Evolutionary conservation across 2,113 vertebrate genomes (phyloP).

Genomic region (Gymnocephalus cernua): DNA sequence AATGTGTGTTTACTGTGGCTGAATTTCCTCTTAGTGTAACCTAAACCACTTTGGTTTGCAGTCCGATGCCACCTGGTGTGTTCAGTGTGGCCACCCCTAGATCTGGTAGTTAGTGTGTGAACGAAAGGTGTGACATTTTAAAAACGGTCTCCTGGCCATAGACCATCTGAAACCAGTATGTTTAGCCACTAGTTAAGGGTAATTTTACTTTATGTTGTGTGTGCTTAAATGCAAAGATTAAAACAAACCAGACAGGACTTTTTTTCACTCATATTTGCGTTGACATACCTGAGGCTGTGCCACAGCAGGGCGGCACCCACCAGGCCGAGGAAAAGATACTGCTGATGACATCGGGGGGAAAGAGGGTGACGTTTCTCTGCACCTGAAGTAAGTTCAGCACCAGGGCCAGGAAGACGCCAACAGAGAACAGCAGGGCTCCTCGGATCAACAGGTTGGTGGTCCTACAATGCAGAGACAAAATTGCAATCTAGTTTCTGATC

Average conservation of each 20-base stretch:
- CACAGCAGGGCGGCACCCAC: constrained; percentile 96
- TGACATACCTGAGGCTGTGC: constrained; percentile 91
- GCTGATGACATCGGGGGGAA: constrained; percentile 95
- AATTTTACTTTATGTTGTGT: not conserved
- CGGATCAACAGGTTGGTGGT: constrained; percentile 92
- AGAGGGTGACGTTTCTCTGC: constrained; percentile 96
- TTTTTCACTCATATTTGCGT: too few species aligned
- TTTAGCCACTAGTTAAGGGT: not conserved
- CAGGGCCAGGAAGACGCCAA: constrained; percentile 94
- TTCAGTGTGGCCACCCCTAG: too few species aligned
- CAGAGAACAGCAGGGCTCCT: constrained; percentile 91
- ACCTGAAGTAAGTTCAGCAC: constrained; percentile 97
- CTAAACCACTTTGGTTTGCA: not conserved
- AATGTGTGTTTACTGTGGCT: not conserved
- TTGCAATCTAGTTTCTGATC: too few species aligned
- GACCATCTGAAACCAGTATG: not conserved
- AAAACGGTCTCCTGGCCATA: too few species aligned
- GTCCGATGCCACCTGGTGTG: not conserved
- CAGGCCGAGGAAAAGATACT: constrained; percentile 96
- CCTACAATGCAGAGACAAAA: constrained; percentile 17
- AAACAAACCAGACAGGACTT: not conserved
- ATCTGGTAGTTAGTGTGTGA: too few species aligned
- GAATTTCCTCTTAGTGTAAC: not conserved
- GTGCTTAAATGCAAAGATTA: not conserved
- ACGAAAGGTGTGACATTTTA: too few species aligned